Conservation (phyloP, 2,888 invertebrate species). For the Sinopyrophorus schimmeli region DNA sequence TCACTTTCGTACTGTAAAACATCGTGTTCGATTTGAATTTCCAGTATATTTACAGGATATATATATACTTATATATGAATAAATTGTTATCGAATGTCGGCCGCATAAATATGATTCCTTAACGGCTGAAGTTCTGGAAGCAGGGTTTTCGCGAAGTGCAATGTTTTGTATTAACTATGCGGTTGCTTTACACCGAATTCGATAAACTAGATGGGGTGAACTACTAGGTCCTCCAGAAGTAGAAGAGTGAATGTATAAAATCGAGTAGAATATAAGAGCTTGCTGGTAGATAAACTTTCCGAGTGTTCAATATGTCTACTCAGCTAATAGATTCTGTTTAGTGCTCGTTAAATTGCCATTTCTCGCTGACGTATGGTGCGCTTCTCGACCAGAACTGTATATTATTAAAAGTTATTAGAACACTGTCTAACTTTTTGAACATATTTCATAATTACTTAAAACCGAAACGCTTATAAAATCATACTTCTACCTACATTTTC, state of each 20-base stretch:
- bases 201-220: no score
- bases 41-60: no score
- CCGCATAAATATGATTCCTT: no score
- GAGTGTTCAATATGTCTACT: constrained; percentile 39
- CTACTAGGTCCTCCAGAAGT: constrained; percentile 19
- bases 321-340: constrained; percentile 46
- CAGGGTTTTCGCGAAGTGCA: no score
- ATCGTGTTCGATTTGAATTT: no score
- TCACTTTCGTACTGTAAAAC: no score
- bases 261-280: constrained; percentile 25
- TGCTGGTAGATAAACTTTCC: constrained; percentile 28
- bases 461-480: constrained; percentile 17
- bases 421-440: constrained; percentile 32
- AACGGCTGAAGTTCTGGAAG: no score
- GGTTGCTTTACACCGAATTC: no score
- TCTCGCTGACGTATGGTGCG: constrained; percentile 41
- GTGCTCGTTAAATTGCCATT: constrained; percentile 44
- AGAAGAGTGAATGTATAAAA: constrained; percentile 16
- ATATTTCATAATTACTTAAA: constrained; percentile 35
- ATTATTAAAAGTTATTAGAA: constrained; percentile 40
- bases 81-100: no score
- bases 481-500: constrained; percentile 2
- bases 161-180: no score
- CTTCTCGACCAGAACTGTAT: constrained; percentile 37
- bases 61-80: no score